Evolutionary conservation across 2,113 vertebrate genomes (phyloP).

Genomic region (Otocyon megalotis): DNA sequence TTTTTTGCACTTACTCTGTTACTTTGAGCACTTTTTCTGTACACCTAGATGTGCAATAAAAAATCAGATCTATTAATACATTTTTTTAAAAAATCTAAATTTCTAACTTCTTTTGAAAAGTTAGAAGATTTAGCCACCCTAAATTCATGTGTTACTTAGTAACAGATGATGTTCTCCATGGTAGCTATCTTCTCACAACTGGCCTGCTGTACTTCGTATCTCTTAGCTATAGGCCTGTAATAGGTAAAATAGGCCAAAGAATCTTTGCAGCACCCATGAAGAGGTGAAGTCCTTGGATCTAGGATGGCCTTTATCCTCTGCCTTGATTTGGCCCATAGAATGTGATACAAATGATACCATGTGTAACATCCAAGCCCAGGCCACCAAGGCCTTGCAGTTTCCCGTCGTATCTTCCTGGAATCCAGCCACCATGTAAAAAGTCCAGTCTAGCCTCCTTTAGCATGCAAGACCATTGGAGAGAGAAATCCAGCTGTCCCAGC

Average conservation of each 20-base stretch:
- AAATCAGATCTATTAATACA: neutral
- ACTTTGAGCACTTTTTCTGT: neutral
- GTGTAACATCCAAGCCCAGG: neutral
- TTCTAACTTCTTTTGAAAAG: slow-evolving; percentile 33
- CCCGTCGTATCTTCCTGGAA: neutral
- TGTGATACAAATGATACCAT: neutral
- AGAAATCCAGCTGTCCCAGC: neutral
- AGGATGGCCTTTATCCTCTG: neutral
- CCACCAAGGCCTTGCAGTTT: neutral
- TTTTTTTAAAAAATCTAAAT: neutral
- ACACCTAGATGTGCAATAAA: neutral
- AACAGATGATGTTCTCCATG: neutral
- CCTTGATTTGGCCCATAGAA: neutral
- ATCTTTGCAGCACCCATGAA: neutral
- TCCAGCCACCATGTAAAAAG: neutral
- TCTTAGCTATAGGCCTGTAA: neutral
- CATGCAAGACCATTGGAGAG: neutral
- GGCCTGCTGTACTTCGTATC: neutral
- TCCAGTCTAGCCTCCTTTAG: neutral
- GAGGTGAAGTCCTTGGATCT: neutral
- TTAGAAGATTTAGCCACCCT: neutral
- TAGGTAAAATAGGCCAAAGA: neutral
- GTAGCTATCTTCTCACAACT: neutral
- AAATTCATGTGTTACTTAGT: neutral
- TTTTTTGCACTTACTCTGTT: neutral